Evolutionary conservation across 2,797 vertebrate genomes (phyloP), one percentile per base, ranked within the genome.

Genomic region (Aeoliscus strigatus): DNA sequence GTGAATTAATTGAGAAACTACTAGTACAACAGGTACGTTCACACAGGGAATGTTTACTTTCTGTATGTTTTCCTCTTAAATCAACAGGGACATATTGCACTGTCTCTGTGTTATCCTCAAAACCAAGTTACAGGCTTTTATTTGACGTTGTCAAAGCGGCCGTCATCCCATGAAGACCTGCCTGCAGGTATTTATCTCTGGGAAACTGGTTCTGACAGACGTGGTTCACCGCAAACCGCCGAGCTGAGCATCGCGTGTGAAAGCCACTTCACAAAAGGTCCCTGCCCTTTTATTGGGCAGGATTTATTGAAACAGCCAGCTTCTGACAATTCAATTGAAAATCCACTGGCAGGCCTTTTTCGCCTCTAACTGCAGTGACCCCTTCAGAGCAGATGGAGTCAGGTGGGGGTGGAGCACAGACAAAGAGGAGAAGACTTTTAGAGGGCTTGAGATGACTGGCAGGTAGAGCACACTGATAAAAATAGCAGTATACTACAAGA

Each of bases 281-380:
- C 51, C 52, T 82, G 70, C 54, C 78, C 79, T 85, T 86, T 83
- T 77, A 82, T 86, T 80, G 79, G 63, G 49, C 50, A 66, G 69
- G 73, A 75, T 85, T 86, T 82, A 87, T 84, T 84, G 82, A 86
- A 86, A 76, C 70, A 65, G 66, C 56, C 53, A 73, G 66, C 70
- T 78, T 79, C 80, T 79, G 78, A 81, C 79, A 82, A 83, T 82
- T 79, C 77, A 79, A 81, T 80, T 73, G 80, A 71, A 83, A 84
- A 83, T 67, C 53, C 65, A 70, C 77, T 54, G 74, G 73, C 77
- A 75, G 63, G 66, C 70, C 57, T 80, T 76, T 82, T 86, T 86
- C 80, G 51, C 37, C 55, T 71, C 70, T 41, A 60, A 80, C 81
- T 69, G 73, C 60, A 73, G 62, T 68, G 68, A 80, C 64, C 69